Evolutionary conservation across 2,888 invertebrate genomes (phyloP).

Genomic region (Ischnus inquisitorius): DNA sequence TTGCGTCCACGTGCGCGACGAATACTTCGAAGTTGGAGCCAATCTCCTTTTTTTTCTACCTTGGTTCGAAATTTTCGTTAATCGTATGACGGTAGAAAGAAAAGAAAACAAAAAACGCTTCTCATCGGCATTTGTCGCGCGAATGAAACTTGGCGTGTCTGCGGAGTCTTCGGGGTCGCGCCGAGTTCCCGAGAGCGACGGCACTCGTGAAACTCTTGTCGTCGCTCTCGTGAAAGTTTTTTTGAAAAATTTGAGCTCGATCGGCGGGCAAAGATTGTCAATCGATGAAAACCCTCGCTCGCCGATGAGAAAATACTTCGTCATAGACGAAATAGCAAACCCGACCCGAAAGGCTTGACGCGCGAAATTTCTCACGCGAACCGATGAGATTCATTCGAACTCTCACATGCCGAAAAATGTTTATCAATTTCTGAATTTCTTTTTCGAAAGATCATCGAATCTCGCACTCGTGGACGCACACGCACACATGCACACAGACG

Average conservation of each 20-base stretch:
- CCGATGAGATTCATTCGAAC: background rate
- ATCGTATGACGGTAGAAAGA: background rate
- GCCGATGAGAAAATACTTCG: background rate
- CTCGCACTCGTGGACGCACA: constrained; percentile 49
- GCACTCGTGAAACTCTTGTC: constrained; percentile 3
- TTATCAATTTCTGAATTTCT: background rate
- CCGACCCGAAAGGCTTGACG: background rate
- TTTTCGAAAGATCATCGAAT: constrained; percentile 20
- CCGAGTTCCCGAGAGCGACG: constrained; percentile 28
- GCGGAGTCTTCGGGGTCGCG: constrained; percentile 32
- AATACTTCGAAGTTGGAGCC: constrained; percentile 26
- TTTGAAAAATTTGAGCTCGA: constrained; percentile 2
- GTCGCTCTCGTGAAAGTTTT: constrained; percentile 5
- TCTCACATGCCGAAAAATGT: background rate
- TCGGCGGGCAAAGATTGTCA: constrained; percentile 19
- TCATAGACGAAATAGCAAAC: background rate
- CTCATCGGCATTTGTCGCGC: background rate
- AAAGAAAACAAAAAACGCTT: constrained; percentile 12
- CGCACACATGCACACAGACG: constrained; percentile 34
- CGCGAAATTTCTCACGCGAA: background rate
- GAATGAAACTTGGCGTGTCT: background rate
- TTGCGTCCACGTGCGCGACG: constrained; percentile 67
- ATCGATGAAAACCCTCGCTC: background rate
- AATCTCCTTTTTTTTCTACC: constrained; percentile 2
- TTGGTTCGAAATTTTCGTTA: constrained; percentile 60